Percentiles rank a stretch among this genome's conserved stretches.
Evolutionary conservation across 2,888 invertebrate species (phyloP).

Genomic region (Polydesmus complanatus): DNA sequence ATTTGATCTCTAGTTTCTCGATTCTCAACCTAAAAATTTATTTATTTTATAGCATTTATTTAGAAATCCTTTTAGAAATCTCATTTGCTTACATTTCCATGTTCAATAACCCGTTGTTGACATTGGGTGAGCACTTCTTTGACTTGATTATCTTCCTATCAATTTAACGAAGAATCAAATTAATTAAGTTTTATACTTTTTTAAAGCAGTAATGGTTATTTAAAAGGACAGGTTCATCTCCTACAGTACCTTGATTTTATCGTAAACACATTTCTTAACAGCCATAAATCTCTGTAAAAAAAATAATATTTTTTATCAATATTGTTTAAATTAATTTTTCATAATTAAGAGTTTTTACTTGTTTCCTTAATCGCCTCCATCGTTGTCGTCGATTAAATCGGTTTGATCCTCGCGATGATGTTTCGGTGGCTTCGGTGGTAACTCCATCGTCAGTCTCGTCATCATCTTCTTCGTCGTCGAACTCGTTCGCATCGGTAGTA

Average conservation of each 20-base stretch:
- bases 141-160: no score
- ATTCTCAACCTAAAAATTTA: no score
- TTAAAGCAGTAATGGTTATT: no score
- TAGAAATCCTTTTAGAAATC: no score
- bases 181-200: no score
- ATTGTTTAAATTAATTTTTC: background rate
- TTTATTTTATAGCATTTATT: no score
- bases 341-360: background rate
- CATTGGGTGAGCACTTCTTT: no score
- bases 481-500: background rate
- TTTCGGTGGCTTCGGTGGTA: background rate
- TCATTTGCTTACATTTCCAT: no score
- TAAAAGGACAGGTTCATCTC: no score
- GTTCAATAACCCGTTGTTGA: no score
- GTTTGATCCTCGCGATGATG: background rate
- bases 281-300: background rate
- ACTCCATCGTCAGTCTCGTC: background rate
- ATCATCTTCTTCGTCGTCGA: background rate
- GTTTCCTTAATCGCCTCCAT: background rate
- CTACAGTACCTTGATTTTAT: background rate
- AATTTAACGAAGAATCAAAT: no score
- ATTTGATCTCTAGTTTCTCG: no score
- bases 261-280: background rate
- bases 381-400: background rate
- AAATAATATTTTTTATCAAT: background rate